phyloP scores from a whole-genome alignment of 1,140 invertebrate genomes.

The Cydia pomonella region DNA sequence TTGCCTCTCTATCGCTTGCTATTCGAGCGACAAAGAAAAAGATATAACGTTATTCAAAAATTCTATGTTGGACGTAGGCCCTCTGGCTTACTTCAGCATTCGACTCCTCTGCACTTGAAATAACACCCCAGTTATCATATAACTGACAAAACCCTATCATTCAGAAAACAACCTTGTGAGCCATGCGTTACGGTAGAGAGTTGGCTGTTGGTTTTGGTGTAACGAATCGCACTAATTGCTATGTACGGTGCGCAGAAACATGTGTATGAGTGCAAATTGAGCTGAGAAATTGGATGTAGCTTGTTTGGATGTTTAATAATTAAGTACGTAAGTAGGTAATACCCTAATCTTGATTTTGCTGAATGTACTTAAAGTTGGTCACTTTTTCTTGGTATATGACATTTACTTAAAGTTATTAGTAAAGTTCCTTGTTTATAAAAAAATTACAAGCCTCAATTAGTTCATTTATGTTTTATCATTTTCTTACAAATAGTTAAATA shows the following conservation, averaged over 20 bases:
- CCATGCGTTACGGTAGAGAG: background rate
- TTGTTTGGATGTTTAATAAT: background rate
- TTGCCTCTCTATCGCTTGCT: no score
- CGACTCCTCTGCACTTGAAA: background rate
- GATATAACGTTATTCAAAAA: no score
- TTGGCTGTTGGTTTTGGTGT: background rate
- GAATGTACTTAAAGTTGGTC: background rate
- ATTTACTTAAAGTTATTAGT: no score
- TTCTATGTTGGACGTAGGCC: no score
- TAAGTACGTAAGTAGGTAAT: no score
- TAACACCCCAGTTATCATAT: background rate
- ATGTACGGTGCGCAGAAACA: slow-evolving; percentile 10
- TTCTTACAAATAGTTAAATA: no score
- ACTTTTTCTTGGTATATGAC: no score
- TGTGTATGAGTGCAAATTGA: background rate
- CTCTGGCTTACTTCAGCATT: background rate
- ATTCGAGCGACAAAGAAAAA: no score
- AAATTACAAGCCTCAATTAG: no score
- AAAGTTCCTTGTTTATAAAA: no score
- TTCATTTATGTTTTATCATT: no score
- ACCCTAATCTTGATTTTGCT: background rate
- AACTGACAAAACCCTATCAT: background rate
- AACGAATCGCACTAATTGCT: slow-evolving; percentile 7
- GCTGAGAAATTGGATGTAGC: background rate
- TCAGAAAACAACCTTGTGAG: background rate